Conservation (phyloP, 2,888 invertebrate genomes). For the Yponomeuta evonymella region DNA sequence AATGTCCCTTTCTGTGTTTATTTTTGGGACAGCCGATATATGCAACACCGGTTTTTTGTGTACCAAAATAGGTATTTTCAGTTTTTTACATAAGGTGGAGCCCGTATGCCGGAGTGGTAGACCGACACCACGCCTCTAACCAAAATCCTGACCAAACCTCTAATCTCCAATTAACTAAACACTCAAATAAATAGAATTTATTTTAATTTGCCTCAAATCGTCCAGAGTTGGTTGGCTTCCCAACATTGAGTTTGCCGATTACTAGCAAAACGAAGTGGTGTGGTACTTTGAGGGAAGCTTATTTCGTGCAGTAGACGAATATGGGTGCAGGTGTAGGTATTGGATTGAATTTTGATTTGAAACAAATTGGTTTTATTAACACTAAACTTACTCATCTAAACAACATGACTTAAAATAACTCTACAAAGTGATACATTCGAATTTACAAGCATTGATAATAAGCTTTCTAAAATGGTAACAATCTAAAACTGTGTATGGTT, state of each 20-base stretch:
- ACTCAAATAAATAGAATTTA: no score
- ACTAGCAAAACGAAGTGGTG: neutral
- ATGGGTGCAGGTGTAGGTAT: neutral
- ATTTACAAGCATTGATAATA: conserved; percentile 58
- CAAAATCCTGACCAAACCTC: no score
- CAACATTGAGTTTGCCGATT: neutral
- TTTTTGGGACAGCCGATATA: no score
- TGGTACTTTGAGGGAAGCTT: neutral
- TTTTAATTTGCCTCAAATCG: no score
- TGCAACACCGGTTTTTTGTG: no score
- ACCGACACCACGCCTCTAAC: no score
- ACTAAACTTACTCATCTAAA: neutral
- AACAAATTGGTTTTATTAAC: neutral
- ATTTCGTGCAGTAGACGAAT: neutral
- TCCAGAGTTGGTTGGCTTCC: neutral
- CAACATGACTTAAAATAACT: neutral
- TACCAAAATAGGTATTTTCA: no score
- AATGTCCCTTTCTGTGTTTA: no score
- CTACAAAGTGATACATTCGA: conserved; percentile 39
- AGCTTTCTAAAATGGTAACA: conserved; percentile 34
- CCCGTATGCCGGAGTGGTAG: no score
- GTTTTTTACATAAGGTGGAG: no score
- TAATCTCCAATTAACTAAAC: no score
- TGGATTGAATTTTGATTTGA: neutral
- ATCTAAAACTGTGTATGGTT: conserved; percentile 46